Evolutionary conservation across 2,113 vertebrate genomes (phyloP).

Genomic region (Limnothrissa miodon): DNA sequence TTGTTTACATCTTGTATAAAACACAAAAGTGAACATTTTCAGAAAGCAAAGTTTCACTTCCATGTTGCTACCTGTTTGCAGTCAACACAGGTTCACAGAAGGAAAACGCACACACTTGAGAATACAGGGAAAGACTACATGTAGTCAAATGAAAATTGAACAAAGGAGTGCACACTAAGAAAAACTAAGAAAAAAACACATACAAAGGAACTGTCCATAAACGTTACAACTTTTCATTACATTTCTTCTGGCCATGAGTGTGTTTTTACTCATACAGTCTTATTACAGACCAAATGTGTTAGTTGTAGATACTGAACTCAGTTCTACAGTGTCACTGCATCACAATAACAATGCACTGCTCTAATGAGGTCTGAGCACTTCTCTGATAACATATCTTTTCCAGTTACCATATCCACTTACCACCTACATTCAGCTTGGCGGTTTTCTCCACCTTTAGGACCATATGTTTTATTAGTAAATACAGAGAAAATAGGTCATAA

Average conservation of each 20-base stretch:
- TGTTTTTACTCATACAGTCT: neutral
- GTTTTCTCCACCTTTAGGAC: neutral
- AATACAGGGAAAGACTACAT: neutral
- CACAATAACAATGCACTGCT: neutral
- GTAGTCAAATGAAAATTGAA: neutral
- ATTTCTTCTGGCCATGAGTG: neutral
- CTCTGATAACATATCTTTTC: neutral
- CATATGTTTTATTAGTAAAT: neutral
- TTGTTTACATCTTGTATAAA: constrained; percentile 42
- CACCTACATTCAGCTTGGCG: neutral
- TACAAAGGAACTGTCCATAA: neutral
- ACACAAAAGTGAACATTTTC: constrained; percentile 10
- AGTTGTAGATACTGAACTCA: neutral
- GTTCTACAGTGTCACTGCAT: neutral
- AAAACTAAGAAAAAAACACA: neutral
- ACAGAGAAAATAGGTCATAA: constrained; percentile 13
- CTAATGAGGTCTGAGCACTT: neutral
- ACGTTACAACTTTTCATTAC: neutral
- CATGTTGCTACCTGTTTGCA: constrained; percentile 82
- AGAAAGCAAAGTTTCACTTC: constrained; percentile 63
- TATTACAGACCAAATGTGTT: neutral
- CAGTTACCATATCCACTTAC: neutral
- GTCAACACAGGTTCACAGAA: constrained; percentile 71
- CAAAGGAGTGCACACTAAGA: neutral
- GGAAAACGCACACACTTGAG: neutral